Base-by-base conservation (phyloP, 2,888 invertebrate genomes). In the Rutpela maculata region DNA sequence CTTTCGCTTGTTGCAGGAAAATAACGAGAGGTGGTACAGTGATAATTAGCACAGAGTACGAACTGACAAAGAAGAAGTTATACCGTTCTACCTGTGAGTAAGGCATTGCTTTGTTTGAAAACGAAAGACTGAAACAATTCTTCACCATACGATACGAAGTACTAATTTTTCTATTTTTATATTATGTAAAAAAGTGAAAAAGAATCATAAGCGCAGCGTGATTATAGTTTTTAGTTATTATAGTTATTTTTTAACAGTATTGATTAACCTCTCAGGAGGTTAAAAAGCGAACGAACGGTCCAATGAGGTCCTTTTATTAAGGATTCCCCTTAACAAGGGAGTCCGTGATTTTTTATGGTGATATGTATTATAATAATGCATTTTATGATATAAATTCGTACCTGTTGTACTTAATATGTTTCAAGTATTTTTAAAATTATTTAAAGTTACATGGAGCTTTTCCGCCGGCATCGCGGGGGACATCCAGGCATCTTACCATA, bases 11-110 rank as follows among this genome's bases (percentile, higher is more conserved):
- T 84, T 88, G 78, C 92, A 96, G 96, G 93, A 96, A 96, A 90
- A 92, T 96, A 86, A 94, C 96, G 84, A 93, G 95, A 90, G 94
- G 96, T 91, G 95, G 95, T 89, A 96, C 96, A 84, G 95, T 97
- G 88, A 94, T 97, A 90, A 95, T 97, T 90, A 95, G 96, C 91
- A 94, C 95, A 86, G 95, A 95, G 89, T 97, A 96, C 92, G 94
- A 94, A 89, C 92, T 97, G 91, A 95, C 95, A 89, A 97, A 97
- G 92, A 96, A 96, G 91, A 97, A 97, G 91, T 91, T 97, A 84
- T 97, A 97, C 92, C 92, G 96, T 87, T 83, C 82, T 18, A 62
- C 69, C 72, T 60, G 73, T 57, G 75, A 78, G 66, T 76, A 74
- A 77, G 70, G 69, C 65, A 76, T 57, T 57, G 62, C 62, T 35